Conservation (phyloP, 2,888 invertebrate species). For the Nasonovia ribisnigri region DNA sequence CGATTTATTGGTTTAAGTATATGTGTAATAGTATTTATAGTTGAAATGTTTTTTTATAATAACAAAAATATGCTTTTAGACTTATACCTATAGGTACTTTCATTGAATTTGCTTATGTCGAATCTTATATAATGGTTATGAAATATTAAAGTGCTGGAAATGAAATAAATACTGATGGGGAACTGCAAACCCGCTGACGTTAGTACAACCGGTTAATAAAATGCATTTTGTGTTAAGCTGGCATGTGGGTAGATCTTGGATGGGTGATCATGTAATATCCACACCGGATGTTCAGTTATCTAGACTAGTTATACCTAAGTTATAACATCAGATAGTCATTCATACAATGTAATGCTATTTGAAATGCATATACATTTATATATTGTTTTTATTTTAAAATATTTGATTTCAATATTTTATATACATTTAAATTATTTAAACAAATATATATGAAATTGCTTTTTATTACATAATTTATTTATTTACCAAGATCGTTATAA, state of each 20-base stretch:
- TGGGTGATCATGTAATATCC: slow-evolving; percentile 2
- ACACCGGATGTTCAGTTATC: neutral
- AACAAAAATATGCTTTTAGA: neutral
- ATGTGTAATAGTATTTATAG: neutral
- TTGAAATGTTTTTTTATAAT: neutral
- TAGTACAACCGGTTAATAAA: neutral
- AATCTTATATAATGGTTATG: neutral
- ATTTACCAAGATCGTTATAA: neutral
- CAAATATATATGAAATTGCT: neutral
- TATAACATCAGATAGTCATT: neutral
- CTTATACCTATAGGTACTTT: neutral
- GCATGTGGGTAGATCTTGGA: slow-evolving; percentile 35
- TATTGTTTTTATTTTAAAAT: neutral
- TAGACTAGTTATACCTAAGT: neutral
- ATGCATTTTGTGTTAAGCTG: neutral
- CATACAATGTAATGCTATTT: neutral
- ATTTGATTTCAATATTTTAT: neutral
- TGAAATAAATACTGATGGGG: neutral
- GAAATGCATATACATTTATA: neutral
- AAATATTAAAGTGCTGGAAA: no score
- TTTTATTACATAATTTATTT: neutral
- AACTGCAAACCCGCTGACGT: neutral
- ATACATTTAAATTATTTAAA: neutral
- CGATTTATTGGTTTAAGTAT: neutral
- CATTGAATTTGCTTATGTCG: neutral